Base-by-base conservation (phyloP, 53 echinoderm and acorn worm species). In the Echinarachnius parma region DNA sequence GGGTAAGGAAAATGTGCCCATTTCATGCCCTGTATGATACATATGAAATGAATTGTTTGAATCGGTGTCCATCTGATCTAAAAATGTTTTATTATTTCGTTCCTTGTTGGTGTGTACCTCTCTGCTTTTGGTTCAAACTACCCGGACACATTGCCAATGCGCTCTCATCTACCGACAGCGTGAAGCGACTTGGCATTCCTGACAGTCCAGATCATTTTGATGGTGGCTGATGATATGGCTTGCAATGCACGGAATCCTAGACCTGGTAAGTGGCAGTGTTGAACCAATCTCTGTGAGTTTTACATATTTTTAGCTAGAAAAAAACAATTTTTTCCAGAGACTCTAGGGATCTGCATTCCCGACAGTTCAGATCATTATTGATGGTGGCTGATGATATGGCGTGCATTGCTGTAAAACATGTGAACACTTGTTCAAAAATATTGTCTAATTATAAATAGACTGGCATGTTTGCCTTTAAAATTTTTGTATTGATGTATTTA, bases 71-170 rank as follows among this genome's bases (percentile, higher is more conserved):
- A 7, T 39, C 39, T 39, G 13, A 9, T 13, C 39, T 13, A 9
- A 13, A 4, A n/a, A 11, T 28, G 50, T 9, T 50, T 50, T 15
- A 18, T 50, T 14, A 9, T 56, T 0, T 59, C 13, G 29, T 31
- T 62, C 30, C 9, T 63, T 64, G 18, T 53, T 90, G 95, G 95
- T 95, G 16, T 95, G 95, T 35, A 95, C 95, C 9, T 95, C 95
- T 0, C 83, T n/a, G 95, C 18, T 95, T 90, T 60, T 95, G 95
- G 95, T 95, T 95, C 82, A 95, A n/a, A 95, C 72, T 95, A 95
- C 50, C 89, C n/a, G n/a, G 95, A 9, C 95, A 95, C 77, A 77
- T 95, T 30, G 95, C 95, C 64, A 95, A 90, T 53, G 82, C 87
- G 9, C 44, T 94, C 46, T 95, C 95, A 3, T 81, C 90, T 58